Evolutionary conservation across 2,888 invertebrate species (phyloP), one percentile per base, ranked within the genome.

Genomic region (Xestia ashworthii): DNA sequence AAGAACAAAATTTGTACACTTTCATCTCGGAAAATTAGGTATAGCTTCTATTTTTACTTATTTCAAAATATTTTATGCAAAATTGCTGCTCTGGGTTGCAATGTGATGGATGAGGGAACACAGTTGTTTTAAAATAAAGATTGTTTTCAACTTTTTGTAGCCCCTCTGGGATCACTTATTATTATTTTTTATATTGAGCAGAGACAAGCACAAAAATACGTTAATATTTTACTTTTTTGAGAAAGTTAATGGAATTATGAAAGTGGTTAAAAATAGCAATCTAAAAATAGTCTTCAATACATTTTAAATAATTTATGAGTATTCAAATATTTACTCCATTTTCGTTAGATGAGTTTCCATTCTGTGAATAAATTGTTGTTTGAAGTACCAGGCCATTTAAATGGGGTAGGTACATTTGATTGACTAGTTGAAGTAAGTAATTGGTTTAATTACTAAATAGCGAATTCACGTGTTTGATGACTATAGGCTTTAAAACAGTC

Each of bases 41-140:
- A 55, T 5, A 25, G 55, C 5, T 55, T 25, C 53, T 9, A 22
- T 19, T 19, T 1, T 48, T 50, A 55, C 58, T 14, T 14, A 14
- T 14, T 58, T 25, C 6, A 25, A 58, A 25, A 58, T 58, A 58
- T 14, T 58, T 14, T 25, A 25, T 19, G 32, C 4, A 62, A 32
- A 32, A 32, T 62, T 38, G 32, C 19, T 38, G 19, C 1, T 32
- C 19, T 32, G 60, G 32, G 60, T 19, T 62, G 32, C 60, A 62
- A 16, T 58, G 25, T 62, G 60, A 62, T 62, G 60, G 32, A 32
- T 38, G 60, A 62, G 16, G 9, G 32, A 32, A 62, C 19, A 62
- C 60, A 32, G 60, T 62, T 62, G 60, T 38, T 62, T 62, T 62
- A 62, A 60, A 62, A 19, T 38, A 38, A 32, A 62, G 8, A 62